Evolutionary conservation across 2,113 vertebrate genomes (phyloP).

Genomic region (Corynorhinus townsendii): DNA sequence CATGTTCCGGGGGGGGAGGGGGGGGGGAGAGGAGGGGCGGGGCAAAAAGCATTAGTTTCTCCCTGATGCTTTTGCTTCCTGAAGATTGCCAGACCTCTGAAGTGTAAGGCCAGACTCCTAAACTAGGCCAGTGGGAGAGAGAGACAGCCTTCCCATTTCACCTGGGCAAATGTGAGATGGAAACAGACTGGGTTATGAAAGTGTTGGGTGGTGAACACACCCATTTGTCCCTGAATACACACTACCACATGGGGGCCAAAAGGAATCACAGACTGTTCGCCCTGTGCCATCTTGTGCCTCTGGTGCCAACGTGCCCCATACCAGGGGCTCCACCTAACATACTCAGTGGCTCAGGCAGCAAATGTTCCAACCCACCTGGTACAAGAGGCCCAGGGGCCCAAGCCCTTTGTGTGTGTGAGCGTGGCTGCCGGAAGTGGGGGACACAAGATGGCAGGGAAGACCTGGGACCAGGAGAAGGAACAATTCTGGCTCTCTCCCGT

Average conservation of each 20-base stretch:
- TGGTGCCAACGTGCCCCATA: background rate
- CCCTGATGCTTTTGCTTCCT: background rate
- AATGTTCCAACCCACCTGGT: background rate
- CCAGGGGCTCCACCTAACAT: background rate
- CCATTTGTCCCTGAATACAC: background rate
- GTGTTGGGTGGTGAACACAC: background rate
- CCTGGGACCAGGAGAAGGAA: background rate
- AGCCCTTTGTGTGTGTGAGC: too few species aligned
- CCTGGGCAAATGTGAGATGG: background rate
- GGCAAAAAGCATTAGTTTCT: background rate
- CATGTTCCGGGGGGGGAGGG: background rate
- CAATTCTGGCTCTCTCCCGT: background rate
- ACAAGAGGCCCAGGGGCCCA: background rate
- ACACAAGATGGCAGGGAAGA: background rate
- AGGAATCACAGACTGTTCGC: background rate
- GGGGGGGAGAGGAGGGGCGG: too few species aligned
- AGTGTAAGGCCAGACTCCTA: background rate
- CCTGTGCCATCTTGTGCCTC: background rate
- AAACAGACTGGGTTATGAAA: background rate
- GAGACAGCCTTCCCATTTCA: accelerated
- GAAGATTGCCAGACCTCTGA: background rate
- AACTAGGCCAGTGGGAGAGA: background rate
- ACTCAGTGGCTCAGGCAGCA: background rate
- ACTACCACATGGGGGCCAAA: background rate
- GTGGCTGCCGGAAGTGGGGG: too few species aligned